Evolutionary conservation across 2,888 invertebrate genomes (phyloP), one percentile per base, ranked within the genome.

Genomic region (Syritta pipiens): DNA sequence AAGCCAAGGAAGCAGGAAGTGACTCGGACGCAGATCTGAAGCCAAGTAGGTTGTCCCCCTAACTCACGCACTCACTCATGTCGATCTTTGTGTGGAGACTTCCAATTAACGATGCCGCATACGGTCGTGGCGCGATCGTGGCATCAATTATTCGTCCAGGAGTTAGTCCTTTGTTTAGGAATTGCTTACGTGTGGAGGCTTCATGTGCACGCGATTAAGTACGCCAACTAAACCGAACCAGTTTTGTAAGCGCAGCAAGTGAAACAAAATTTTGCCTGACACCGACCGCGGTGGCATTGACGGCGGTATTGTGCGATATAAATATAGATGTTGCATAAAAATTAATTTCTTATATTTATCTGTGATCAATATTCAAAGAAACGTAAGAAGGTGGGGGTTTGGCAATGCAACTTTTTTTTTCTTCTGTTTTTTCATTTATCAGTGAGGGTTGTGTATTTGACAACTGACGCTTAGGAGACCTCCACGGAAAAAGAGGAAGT

Each of bases 1-100:
- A 79, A 51, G 74, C 79, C 35, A 67, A 12, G 44, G 74, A 79
- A 79, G 79, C 79, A 68, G 79, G 62, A 57, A 79, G 22, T 68
- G 48, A 14, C 14, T 9, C 63, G 24, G 26, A 9, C 3, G 57
- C 57, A 20, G 44, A 42, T 10, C 22, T 62, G 7, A 79, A 57
- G n/a, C 79, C 79, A 79, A 79, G 79, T 79, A 74, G n/a, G 79
- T 79, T 40, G 17, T 3, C 37, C 37, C 9, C 37, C 4, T 60
- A 46, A 19, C 28, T 37, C 20, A 20, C 19, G 24, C 51, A 10
- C n/a, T 19, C 32, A 51, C 19, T 35, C 32, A 20, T 20, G 51
- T 9, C 17, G 24, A 35, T 49, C 62, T 30, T 57, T 57, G 49
- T 75, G 26, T n/a, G 46, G 46, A 17, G 32, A 48, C 26, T 57